Conservation (phyloP, 2,888 invertebrate species). For the Pantelozetes paolii region DNA sequence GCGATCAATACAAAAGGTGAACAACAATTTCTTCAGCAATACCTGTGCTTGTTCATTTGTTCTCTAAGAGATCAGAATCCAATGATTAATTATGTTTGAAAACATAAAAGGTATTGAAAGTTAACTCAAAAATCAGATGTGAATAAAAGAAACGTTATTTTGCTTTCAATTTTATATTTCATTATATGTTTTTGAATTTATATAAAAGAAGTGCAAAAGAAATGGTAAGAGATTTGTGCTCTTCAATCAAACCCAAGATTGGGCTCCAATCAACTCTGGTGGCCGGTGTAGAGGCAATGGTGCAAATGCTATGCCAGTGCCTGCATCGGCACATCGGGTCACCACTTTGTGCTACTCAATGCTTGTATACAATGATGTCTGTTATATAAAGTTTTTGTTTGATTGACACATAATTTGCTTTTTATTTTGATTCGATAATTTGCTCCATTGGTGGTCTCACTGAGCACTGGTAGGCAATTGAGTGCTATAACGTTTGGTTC, state of each 20-base stretch:
- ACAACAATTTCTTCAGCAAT: conserved; percentile 28
- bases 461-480: conserved; percentile 1
- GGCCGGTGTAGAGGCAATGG: not conserved
- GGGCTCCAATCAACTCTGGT: not conserved
- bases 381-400: conserved; percentile 14
- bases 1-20: not conserved
- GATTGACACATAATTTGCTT: conserved; percentile 35
- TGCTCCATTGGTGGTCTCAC: conserved; percentile 32
- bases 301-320: too few relatives aligned
- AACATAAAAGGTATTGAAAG: not conserved
- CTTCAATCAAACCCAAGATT: conserved; percentile 24
- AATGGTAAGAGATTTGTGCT: not conserved
- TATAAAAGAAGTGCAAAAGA: conserved; percentile 19
- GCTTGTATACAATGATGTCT: conserved; percentile 12
- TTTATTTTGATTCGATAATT: conserved; percentile 31
- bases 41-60: not conserved
- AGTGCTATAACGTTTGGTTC: not conserved
- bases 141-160: not conserved
- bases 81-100: conserved; percentile 28
- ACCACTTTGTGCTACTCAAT: not conserved
- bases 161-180: not conserved
- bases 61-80: not conserved
- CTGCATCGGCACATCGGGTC: not conserved
- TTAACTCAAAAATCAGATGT: conserved; percentile 5
- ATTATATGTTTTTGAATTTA: not conserved